These are phyloP conservation scores for Microctonus aethiopoides DNA, from an alignment of 2,888 invertebrate genomes.

Conservation along the genomic window DNA sequence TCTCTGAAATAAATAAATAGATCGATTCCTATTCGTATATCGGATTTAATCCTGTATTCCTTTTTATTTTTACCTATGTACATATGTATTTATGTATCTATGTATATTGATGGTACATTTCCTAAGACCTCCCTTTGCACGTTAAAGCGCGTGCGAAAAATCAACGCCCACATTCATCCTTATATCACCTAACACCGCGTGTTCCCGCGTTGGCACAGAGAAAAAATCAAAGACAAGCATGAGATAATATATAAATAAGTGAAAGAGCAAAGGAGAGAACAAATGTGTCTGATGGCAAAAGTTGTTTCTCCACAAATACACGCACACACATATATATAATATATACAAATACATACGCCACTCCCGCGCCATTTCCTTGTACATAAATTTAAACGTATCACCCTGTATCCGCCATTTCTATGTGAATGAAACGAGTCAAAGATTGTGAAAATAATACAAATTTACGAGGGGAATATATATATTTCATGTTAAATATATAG, in stretches of 20 bases:
- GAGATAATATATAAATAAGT: not conserved
- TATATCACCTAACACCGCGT: slow-evolving; percentile 56
- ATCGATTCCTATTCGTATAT: too few relatives aligned
- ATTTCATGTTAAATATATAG: not conserved
- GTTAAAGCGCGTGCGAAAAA: slow-evolving; percentile 38
- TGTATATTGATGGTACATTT: slow-evolving; percentile 30
- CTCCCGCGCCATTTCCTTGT: slow-evolving; percentile 53
- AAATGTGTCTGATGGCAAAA: slow-evolving; percentile 41
- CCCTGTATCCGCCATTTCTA: slow-evolving; percentile 34
- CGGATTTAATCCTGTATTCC: too few relatives aligned
- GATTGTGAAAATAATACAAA: slow-evolving; percentile 2
- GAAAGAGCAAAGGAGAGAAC: slow-evolving; percentile 18
- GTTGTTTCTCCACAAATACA: slow-evolving; percentile 41
- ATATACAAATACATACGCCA: slow-evolving; percentile 24
- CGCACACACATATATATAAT: not conserved
- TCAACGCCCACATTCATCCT: slow-evolving; percentile 56
- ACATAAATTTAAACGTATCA: slow-evolving; percentile 56
- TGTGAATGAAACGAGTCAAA: slow-evolving; percentile 23
- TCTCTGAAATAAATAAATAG: too few relatives aligned
- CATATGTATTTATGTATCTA: slow-evolving; percentile 21
- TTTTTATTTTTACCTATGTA: slow-evolving; percentile 3
- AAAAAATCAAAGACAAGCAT: not conserved
- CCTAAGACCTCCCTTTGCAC: slow-evolving; percentile 41
- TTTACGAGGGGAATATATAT: slow-evolving; percentile 1
- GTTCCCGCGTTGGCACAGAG: slow-evolving; percentile 36